Percentiles rank a stretch among this genome's conserved stretches.
Conservation (phyloP, 1,140 invertebrate genomes). For the Gyrodactylus salaris region DNA sequence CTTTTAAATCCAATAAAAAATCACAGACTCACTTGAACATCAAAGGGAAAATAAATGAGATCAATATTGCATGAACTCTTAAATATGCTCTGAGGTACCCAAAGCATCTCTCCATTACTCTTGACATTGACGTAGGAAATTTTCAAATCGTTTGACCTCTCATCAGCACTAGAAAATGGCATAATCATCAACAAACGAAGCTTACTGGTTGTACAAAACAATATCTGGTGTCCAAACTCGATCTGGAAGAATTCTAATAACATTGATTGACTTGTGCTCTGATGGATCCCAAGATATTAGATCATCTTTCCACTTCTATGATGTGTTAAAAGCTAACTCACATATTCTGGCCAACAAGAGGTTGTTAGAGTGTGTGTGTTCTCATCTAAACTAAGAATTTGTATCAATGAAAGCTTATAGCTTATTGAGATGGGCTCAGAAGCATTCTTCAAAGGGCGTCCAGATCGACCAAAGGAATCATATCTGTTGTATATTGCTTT, state of each 20-base stretch:
- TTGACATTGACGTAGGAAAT: conserved; percentile 84
- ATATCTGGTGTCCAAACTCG: conserved; percentile 85
- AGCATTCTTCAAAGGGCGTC: conserved; percentile 2
- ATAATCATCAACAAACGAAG: background rate
- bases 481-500: background rate
- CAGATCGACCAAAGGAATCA: background rate
- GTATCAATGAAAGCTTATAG: background rate
- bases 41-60: conserved; percentile 93
- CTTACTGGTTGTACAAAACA: conserved; percentile 91
- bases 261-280: conserved; percentile 77
- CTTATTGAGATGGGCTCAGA: background rate
- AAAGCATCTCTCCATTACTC: conserved; percentile 54
- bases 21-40: conserved; percentile 62
- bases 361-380: background rate
- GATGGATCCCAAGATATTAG: conserved; percentile 85
- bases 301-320: conserved; percentile 69
- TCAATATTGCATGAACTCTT: conserved; percentile 95
- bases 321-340: background rate
- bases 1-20: too few species aligned
- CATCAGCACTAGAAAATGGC: conserved; percentile 14
- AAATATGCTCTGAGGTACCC: conserved; percentile 94
- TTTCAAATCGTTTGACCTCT: conserved; percentile 30
- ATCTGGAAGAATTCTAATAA: conserved; percentile 40
- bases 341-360: conserved; percentile 1
- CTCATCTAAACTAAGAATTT: conserved; percentile 6